These are phyloP conservation scores for Drosophila quinaria DNA, from an alignment of 2,888 invertebrate species.

Conservation along the genomic window DNA sequence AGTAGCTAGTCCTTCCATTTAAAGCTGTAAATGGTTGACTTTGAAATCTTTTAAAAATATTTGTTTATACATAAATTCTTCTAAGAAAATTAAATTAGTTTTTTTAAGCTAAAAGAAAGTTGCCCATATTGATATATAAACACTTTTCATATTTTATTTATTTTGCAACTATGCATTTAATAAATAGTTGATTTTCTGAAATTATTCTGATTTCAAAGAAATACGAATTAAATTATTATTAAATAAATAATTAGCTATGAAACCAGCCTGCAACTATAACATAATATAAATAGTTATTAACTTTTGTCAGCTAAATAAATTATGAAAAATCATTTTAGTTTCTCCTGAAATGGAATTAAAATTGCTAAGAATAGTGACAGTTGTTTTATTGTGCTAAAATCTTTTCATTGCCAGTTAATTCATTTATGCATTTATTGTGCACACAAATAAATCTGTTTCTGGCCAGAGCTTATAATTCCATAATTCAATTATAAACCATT, in stretches of 20 bases:
- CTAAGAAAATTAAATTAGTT: background rate
- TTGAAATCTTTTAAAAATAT: background rate
- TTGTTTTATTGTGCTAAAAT: constrained; percentile 30
- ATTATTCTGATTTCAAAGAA: background rate
- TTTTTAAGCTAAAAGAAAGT: background rate
- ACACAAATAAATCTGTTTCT: constrained; percentile 34
- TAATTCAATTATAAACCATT: constrained; percentile 59
- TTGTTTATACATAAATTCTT: background rate
- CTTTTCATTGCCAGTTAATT: constrained; percentile 41
- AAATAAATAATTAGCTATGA: too few relatives aligned
- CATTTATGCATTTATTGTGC: constrained; percentile 32
- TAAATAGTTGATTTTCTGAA: background rate
- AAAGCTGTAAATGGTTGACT: background rate
- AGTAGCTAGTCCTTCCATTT: background rate
- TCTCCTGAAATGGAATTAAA: background rate
- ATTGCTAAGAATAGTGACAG: background rate
- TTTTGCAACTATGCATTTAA: background rate
- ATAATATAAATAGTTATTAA: background rate
- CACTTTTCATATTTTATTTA: background rate
- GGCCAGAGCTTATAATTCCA: constrained; percentile 32
- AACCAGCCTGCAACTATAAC: too few relatives aligned
- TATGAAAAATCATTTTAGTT: background rate
- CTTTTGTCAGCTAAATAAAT: background rate
- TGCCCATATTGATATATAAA: background rate
- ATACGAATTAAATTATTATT: too few relatives aligned